phyloP scores from a whole-genome alignment of 35 echinoderm and acorn worm genomes.

The Anneissia japonica region DNA sequence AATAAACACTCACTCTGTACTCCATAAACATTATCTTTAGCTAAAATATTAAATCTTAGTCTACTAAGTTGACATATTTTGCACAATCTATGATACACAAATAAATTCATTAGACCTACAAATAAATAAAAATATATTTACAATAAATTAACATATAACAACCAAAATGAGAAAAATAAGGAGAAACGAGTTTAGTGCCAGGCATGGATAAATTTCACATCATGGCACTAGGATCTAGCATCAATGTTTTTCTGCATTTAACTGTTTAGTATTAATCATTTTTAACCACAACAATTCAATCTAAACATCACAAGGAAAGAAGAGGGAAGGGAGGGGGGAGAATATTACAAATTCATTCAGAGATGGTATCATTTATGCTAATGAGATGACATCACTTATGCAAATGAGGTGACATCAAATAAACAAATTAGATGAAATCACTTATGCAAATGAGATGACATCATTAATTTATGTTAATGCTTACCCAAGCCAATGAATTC shows the following conservation, averaged over 20 bases:
- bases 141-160: conserved; percentile 2
- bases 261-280: neutral
- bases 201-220: no score
- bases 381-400: no score
- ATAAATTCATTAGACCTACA: neutral
- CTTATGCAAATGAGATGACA: no score
- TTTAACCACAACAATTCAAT: neutral
- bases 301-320: no score
- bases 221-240: neutral
- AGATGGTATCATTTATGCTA: no score
- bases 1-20: neutral
- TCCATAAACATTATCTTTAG: neutral
- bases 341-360: no score
- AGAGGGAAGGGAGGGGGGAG: neutral
- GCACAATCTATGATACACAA: neutral
- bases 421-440: no score
- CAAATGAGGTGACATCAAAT: no score
- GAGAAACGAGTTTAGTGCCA: neutral
- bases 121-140: neutral
- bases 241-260: neutral
- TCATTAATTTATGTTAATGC: no score
- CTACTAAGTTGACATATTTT: neutral
- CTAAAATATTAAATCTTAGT: no score
- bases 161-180: neutral
- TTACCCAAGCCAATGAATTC: no score